Evolutionary conservation across 2,797 vertebrate genomes (phyloP).

Genomic region (Pipistrellus kuhlii): DNA sequence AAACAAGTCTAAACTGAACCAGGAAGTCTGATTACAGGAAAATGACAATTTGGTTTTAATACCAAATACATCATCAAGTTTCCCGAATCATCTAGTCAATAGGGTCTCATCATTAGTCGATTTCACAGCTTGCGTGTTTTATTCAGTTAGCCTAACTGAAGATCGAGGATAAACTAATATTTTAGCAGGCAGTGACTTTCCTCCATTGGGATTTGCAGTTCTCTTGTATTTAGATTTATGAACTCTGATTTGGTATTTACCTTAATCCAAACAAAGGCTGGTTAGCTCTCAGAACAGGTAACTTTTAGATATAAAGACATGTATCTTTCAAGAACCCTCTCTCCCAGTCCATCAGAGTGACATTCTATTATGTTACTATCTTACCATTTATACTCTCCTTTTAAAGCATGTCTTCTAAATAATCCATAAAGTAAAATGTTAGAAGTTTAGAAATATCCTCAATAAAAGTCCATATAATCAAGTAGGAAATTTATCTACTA

Average conservation of each 20-base stretch:
- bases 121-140: neutral
- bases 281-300: neutral
- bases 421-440: conserved; percentile 58
- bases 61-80: conserved; percentile 29
- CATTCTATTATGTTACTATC: conserved; percentile 27
- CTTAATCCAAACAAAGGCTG: neutral
- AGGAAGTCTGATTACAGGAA: conserved; percentile 39
- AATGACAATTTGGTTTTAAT: conserved; percentile 36
- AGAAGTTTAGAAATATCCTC: conserved; percentile 32
- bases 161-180: conserved; percentile 21
- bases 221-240: conserved; percentile 36
- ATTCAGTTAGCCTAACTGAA: neutral
- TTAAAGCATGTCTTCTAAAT: conserved; percentile 30
- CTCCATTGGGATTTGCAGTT: conserved; percentile 50
- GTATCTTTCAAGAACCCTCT: conserved; percentile 18
- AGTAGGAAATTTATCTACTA: neutral
- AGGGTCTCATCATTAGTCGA: neutral
- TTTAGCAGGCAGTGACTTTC: conserved; percentile 63
- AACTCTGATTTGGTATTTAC: conserved; percentile 57
- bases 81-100: neutral
- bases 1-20: conserved; percentile 52
- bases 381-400: conserved; percentile 20
- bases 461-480: neutral
- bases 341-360: neutral
- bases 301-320: neutral